Evolutionary conservation across 1,140 invertebrate genomes (phyloP), one percentile per base, ranked within the genome.

Genomic region (Latrodectus geometricus): DNA sequence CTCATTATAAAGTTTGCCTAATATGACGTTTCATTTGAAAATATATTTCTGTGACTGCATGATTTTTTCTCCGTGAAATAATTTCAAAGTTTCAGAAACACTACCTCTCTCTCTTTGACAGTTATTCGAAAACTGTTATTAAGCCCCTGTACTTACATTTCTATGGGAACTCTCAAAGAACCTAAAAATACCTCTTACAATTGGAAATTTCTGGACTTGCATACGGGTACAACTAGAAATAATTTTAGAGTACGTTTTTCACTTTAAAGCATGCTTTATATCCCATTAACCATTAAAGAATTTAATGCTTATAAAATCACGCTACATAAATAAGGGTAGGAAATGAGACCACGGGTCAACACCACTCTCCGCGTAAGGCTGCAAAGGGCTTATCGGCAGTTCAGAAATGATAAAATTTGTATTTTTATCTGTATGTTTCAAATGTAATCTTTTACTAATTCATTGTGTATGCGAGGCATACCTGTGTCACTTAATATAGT

Each of bases 51-150:
- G 5, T 35, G 35, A 35, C 35, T 35, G 35, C 35, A 35, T 5
- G 35, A 35, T 35, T 35, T 35, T 12, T 66, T 49, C 17, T 68
- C 56, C 20, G 20, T 50, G 74, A 76, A 76, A 76, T 23, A 5
- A 69, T 68, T 61, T 81, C 66, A 73, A 68, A 23, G 20, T 72
- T 83, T 70, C 72, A 75, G 72, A 84, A 54, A 48, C 66, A 52
- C 83, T 86, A 86, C 83, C 83, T 86, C 83, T 86, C 49, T 85
- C 49, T 61, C 23, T 85, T 86, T 20, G 61, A 15, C 74, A 69
- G 74, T 72, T 86, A 86, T 69, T 76, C 72, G 35, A 61, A 61
- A 61, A 61, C 8, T 61, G 54, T 61, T 8, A 61, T 14, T 8
- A 61, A 61, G 17, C 11, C 35, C 35, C 5, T 35, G 35, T 86